Conservation (phyloP, 2,888 invertebrate genomes). For the Leucozona laternaria region DNA sequence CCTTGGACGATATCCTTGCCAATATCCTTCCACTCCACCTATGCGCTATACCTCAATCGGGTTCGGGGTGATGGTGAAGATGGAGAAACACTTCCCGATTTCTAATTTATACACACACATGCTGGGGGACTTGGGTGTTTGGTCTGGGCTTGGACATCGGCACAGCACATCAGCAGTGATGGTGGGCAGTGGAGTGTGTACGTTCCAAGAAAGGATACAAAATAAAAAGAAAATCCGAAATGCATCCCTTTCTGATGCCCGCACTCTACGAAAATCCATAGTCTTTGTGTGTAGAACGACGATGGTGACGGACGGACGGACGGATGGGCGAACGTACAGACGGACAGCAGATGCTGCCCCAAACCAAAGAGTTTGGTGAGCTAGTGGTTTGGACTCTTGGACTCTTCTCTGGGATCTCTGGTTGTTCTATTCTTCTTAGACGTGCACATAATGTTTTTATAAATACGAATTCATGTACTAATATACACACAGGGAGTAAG, state of each 20-base stretch:
- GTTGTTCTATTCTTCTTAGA: conserved; percentile 70
- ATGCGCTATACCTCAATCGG: conserved; percentile 44
- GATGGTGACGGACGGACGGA: conserved; percentile 27
- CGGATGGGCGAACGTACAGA: too few species aligned
- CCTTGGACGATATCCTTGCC: conserved; percentile 50
- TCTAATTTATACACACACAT: conserved; percentile 70
- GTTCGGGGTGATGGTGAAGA: conserved; percentile 47
- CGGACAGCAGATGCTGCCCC: conserved; percentile 44
- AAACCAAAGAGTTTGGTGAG: conserved; percentile 36
- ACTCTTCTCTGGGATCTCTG: conserved; percentile 56
- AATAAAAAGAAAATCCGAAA: conserved; percentile 67
- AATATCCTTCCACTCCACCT: conserved; percentile 50
- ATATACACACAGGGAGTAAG: conserved; percentile 10
- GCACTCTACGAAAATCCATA: conserved; percentile 35
- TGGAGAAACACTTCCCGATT: conserved; percentile 68
- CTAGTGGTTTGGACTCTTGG: conserved; percentile 60
- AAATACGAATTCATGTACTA: conserved; percentile 49
- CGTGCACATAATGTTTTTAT: conserved; percentile 74
- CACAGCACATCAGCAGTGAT: background rate
- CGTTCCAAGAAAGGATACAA: conserved; percentile 70
- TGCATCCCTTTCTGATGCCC: conserved; percentile 39
- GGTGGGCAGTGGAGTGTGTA: conserved; percentile 40
- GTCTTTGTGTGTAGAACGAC: conserved; percentile 38
- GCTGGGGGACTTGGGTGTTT: background rate
- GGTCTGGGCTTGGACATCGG: conserved; percentile 16